phyloP scores from a whole-genome alignment of 2,797 vertebrate genomes.

The Falco concolor region DNA sequence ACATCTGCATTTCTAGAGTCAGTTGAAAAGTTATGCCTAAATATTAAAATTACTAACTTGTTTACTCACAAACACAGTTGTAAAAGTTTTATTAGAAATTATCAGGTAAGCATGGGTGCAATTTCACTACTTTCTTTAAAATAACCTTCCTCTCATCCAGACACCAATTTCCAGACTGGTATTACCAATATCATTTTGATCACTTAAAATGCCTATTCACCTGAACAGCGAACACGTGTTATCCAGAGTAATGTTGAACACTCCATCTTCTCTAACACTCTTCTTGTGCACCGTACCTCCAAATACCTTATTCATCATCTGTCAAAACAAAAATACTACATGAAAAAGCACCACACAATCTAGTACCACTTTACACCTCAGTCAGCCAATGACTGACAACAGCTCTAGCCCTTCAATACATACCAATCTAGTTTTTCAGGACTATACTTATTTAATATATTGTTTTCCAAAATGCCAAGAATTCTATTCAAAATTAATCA shows the following conservation, averaged over 20 bases:
- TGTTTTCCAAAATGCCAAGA: accelerated
- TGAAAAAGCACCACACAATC: not conserved
- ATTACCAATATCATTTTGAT: not conserved
- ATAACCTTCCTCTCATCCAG: not conserved
- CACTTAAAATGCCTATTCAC: slow-evolving; percentile 57
- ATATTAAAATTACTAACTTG: not conserved
- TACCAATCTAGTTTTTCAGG: not conserved
- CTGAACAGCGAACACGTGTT: slow-evolving; percentile 95
- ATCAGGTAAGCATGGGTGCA: not conserved
- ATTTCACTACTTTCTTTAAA: not conserved
- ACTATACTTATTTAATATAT: not conserved
- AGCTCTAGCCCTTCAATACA: not conserved
- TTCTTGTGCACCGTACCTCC: slow-evolving; percentile 97
- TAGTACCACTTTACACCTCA: not conserved
- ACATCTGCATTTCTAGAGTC: not conserved
- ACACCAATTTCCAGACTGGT: not conserved
- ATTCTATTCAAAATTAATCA: not conserved
- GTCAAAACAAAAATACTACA: slow-evolving; percentile 11
- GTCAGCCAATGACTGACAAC: not conserved
- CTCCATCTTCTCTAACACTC: slow-evolving; percentile 92
- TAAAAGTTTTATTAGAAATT: not conserved
- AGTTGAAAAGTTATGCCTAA: not conserved
- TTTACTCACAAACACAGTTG: not conserved
- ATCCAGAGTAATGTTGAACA: slow-evolving; percentile 92
- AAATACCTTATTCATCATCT: slow-evolving; percentile 99